These are phyloP conservation scores for Ptychodera flava DNA, from an alignment of 35 echinoderm and acorn worm genomes.

Conservation along the genomic window DNA sequence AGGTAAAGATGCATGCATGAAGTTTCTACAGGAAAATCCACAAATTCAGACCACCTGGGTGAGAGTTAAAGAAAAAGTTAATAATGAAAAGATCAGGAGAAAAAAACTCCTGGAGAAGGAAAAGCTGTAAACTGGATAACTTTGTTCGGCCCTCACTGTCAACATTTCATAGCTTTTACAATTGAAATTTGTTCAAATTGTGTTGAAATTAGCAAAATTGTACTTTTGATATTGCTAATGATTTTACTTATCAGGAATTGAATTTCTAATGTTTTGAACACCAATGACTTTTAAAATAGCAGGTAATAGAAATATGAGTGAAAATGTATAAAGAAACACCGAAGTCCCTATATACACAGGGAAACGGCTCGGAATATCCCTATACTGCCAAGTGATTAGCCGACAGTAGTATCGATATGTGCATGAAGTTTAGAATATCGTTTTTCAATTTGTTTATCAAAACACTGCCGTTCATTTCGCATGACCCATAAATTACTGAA, in stretches of 20 bases:
- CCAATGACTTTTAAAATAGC: background rate
- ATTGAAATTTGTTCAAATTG: background rate
- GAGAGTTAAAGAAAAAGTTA: background rate
- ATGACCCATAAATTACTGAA: too few relatives aligned
- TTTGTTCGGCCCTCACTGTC: background rate
- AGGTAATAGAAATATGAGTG: background rate
- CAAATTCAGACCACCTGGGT: background rate
- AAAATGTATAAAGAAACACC: too few relatives aligned
- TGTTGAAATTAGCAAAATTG: background rate
- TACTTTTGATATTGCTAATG: background rate
- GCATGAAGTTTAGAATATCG: too few relatives aligned
- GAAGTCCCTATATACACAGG: too few relatives aligned
- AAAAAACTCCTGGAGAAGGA: background rate
- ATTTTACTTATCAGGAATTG: background rate
- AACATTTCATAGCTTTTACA: background rate
- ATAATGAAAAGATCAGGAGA: background rate
- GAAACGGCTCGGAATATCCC: too few relatives aligned
- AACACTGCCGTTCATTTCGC: too few relatives aligned
- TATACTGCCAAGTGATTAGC: too few relatives aligned
- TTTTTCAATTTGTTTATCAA: too few relatives aligned
- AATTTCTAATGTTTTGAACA: background rate
- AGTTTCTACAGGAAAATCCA: background rate
- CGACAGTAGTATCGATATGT: too few relatives aligned
- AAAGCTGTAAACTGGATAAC: constrained; percentile 1
- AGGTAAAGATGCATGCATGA: background rate